These are phyloP conservation scores for Aspidiotus rigidus DNA, from an alignment of 2,888 invertebrate genomes.

Conservation along the genomic window DNA sequence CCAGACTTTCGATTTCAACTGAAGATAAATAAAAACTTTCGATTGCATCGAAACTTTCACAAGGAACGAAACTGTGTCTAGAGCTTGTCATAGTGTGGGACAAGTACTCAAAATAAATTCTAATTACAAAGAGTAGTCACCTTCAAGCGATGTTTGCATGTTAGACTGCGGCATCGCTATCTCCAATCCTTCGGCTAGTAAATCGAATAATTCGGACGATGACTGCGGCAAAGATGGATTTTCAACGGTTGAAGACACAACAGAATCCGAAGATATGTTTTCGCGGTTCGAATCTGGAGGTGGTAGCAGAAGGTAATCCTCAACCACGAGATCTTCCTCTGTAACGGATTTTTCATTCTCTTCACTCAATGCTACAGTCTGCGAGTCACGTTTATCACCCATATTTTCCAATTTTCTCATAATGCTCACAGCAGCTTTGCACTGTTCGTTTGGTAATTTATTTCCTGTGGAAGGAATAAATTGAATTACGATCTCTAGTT, in stretches of 20 bases:
- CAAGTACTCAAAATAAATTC: too few species aligned
- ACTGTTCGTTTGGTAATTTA: constrained; percentile 15
- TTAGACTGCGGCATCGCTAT: constrained; percentile 9
- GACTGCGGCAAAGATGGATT: constrained; percentile 16
- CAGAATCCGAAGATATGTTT: constrained; percentile 3
- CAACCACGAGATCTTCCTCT: constrained; percentile 52
- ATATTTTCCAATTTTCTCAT: constrained; percentile 19
- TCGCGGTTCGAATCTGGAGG: constrained; percentile 37
- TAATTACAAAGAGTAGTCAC: background rate
- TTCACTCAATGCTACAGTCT: constrained; percentile 12
- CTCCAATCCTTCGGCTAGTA: constrained; percentile 22
- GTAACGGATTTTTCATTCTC: constrained; percentile 27
- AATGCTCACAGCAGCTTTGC: constrained; percentile 17
- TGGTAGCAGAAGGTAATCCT: constrained; percentile 52
- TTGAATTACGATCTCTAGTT: background rate
- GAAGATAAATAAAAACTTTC: too few species aligned
- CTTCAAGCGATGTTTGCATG: background rate
- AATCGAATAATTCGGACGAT: constrained; percentile 22
- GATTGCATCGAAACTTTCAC: too few species aligned
- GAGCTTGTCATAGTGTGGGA: too few species aligned
- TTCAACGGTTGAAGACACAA: constrained; percentile 24
- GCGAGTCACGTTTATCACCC: constrained; percentile 20
- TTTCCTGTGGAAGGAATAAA: background rate
- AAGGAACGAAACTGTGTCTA: too few species aligned
- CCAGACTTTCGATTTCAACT: too few species aligned